Base-by-base conservation (phyloP, 30 jellyfish, hydroid and myxozoan genomes). In the Mastigias papua region DNA sequence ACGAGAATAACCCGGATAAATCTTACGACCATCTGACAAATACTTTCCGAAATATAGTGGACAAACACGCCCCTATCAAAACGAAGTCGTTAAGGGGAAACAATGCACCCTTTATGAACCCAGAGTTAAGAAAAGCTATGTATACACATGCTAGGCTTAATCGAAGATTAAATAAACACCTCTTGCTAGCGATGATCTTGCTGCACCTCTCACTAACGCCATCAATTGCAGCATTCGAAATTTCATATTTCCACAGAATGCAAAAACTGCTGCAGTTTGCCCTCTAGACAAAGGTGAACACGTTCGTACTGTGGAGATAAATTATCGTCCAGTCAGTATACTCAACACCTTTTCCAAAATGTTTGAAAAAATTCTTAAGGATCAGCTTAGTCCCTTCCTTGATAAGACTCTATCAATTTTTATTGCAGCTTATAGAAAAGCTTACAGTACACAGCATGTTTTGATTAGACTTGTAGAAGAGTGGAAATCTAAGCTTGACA, bases 111-210 rank as follows among this genome's bases (percentile, higher is more conserved):
- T 65, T 65, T 32, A 65, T 65, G 76, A 65, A 65, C 46, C 76
- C 46, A 25, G 48, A 65, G 46, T 32, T 65, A 26, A 15, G 50
- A 65, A 65, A 65, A 37, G 89, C 89, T 27, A 79, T 79, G 3
- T 79, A 62, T 49, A 61, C 89, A 30, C 46, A 84, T 3, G 46
- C 83, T 21, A 67, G 83, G 91, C 74, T 67, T 0, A 81, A 81
- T 34, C 28, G 23, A 81, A 69, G 66, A 48, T 65, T 16, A 42
- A 21, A 64, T 19, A 65, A 81, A 67, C 63, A 70, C 91, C 48
- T 51, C n/a, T n/a, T n/a, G 60, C 60, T 46, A 46, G 60, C 60
- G 60, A 46, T 46, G 60, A 46, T 46, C 60, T 46, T 46, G 60
- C 60, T 46, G 60, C 60, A 46, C 60, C 60, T 46, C 60, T 46